Conservation (phyloP, 92 coral and sea anemone species). For the Phenganax stokvisi region DNA sequence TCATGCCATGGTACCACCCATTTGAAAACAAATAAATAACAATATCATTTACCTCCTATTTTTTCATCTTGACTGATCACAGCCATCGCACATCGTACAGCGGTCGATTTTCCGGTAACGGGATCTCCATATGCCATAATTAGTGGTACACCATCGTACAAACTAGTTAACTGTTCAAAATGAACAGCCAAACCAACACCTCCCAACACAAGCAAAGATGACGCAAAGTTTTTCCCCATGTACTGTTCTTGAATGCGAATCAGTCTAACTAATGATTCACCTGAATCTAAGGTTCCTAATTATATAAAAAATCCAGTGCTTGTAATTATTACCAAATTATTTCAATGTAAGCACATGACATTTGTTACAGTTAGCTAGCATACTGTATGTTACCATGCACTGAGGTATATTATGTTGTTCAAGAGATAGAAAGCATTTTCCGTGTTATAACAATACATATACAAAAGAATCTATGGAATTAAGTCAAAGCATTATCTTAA, state of each 20-base stretch:
- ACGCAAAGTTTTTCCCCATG: constrained; percentile 45
- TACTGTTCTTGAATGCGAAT: constrained; percentile 8
- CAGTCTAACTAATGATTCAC: not conserved
- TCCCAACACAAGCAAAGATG: constrained; percentile 44
- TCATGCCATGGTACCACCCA: too few relatives aligned
- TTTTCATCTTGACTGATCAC: too few relatives aligned
- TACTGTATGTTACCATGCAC: too few relatives aligned
- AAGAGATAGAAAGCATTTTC: too few relatives aligned
- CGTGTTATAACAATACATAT: too few relatives aligned
- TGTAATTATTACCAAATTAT: not conserved
- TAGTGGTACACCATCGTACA: constrained; percentile 38
- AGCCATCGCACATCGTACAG: too few relatives aligned
- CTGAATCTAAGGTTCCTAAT: constrained; percentile 3
- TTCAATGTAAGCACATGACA: not conserved
- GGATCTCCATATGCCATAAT: constrained; percentile 47
- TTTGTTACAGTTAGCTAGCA: not conserved
- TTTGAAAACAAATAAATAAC: too few relatives aligned
- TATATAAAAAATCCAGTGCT: not conserved
- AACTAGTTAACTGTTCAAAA: constrained; percentile 27
- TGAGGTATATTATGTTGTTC: too few relatives aligned
- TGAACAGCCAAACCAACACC: constrained; percentile 44
- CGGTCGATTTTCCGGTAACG: constrained; percentile 47
- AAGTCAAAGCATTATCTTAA: too few relatives aligned
- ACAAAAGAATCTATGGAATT: too few relatives aligned
- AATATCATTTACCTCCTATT: too few relatives aligned